Evolutionary conservation across 1,140 invertebrate species (phyloP), one percentile per base, ranked within the genome.

Genomic region (Coelopa frigida): DNA sequence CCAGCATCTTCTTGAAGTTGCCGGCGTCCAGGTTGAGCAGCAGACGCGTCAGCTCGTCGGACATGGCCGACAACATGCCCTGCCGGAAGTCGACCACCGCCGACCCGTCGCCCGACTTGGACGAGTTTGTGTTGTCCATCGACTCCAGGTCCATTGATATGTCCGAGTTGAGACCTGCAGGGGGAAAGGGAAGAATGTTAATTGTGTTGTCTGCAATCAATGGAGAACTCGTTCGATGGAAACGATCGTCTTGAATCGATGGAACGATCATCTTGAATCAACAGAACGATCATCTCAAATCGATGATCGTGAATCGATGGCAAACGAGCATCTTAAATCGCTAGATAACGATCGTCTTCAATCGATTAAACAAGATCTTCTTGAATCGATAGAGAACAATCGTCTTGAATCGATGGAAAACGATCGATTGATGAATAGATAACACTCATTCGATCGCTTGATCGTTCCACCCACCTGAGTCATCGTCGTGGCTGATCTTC

Each of bases 1-100:
- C 87, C 23, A 89, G 71, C 52, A 89, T 82, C 48, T 90, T 85
- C n/a, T 83, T 78, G 41, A 87, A 79, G 33, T 85, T 77, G 21
- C 88, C 87, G 0, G 88, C 75, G 57, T 86, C 83, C 5, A 85
- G 75, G 23, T 83, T 81, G 10, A 88, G 71, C 26, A 85, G 78
- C n/a, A 84, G 71, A 2, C 78, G 75, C 11, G 82, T 83, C 0
- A 84, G 72, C 52, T 86, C 83, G 42, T 84, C 82, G 5, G 81
- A 83, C 23, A 85, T 74, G 5, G 75, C 72, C 1, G 72, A 71
- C 0, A 78, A 59, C 46, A 76, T 76, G 1, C 75, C 76, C n/a
- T 73, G 70, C 1, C 74, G 70, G 17, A 78, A 72, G 5, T 74
- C 73, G 44, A 75, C 65, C n/a, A 70, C 58, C 37, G 54, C 46